Evolutionary conservation across 2,113 vertebrate species (phyloP), one percentile per base, ranked within the genome.

Genomic region (Cavia aperea): DNA sequence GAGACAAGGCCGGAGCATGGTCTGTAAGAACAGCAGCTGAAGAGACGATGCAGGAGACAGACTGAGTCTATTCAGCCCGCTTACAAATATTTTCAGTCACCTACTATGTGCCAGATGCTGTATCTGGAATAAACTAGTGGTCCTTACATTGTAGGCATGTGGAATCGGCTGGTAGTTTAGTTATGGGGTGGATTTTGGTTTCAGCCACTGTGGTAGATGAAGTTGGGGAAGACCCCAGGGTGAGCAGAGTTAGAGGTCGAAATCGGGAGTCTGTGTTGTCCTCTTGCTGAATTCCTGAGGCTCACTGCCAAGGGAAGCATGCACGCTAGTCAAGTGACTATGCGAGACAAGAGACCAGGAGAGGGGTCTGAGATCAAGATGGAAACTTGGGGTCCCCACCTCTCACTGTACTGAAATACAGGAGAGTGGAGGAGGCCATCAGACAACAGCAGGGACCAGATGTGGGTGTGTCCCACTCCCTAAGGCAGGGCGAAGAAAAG

Each of bases 1-100:
- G 24, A 73, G n/a, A 60, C 13, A 10, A 65, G 14, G 8, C 1
- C 23, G 60, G 73, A 3, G 11, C 9, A 83, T 5, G 26, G 21
- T 13, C 70, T 43, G 29, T 6, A 2, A 54, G 68, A 86, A 24
- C 0, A 2, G 0, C 7, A 56, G 73, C 5, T 23, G 10, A 62
- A 19, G 31, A 75, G 11, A 24, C 78, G 56, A 63, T 26, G 72
- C 68, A 24, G 65, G 12, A 39, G 33, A 21, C 54, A 2, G 0
- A 43, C n/a, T 43, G 16, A 14, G 18, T 24, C 2, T 77, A 68
- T 51, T 92, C 0, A 33, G 23, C 3, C 13, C 83, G 15, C n/a
- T 46, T 54, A 54, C 7, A 75, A n/a, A 43, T 65, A 81, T 68
- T 43, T 82, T 29, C 65, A 19, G 31, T 54, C 11, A 33, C 8